These are phyloP conservation scores for Drosophila demipolita DNA, from an alignment of 2,888 invertebrate species.

Conservation along the genomic window DNA sequence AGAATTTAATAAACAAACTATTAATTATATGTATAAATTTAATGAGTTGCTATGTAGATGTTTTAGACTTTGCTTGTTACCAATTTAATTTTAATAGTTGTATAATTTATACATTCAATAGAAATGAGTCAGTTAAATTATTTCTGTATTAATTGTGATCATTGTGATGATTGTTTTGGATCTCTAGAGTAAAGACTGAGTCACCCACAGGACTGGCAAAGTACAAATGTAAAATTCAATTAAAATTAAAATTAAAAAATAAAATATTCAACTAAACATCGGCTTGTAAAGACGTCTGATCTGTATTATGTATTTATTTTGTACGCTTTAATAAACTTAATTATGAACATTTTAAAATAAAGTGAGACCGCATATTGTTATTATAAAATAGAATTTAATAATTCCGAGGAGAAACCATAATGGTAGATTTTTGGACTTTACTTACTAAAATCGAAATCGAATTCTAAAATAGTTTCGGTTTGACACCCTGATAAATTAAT, in stretches of 20 bases:
- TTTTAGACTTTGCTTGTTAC: not conserved
- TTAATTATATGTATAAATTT: not conserved
- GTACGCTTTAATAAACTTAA: not conserved
- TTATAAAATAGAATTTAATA: not conserved
- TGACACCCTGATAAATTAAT: not conserved
- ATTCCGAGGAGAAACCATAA: not conserved
- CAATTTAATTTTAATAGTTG: not conserved
- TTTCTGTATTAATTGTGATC: not conserved
- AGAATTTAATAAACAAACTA: not conserved
- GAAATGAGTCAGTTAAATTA: not conserved
- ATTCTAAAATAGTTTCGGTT: not conserved
- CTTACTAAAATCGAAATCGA: not conserved
- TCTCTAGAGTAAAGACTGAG: not conserved
- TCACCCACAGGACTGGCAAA: not conserved
- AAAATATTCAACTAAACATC: not conserved
- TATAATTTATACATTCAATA: not conserved
- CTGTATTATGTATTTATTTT: not conserved
- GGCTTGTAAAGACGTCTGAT: not conserved
- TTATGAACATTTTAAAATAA: not conserved
- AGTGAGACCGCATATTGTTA: not conserved
- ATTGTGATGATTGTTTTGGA: too few relatives aligned
- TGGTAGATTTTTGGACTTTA: not conserved
- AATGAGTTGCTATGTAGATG: not conserved
- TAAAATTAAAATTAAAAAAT: not conserved
- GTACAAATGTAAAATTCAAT: not conserved